phyloP scores from a whole-genome alignment of 2,888 invertebrate genomes.

The Cantharis nigra region DNA sequence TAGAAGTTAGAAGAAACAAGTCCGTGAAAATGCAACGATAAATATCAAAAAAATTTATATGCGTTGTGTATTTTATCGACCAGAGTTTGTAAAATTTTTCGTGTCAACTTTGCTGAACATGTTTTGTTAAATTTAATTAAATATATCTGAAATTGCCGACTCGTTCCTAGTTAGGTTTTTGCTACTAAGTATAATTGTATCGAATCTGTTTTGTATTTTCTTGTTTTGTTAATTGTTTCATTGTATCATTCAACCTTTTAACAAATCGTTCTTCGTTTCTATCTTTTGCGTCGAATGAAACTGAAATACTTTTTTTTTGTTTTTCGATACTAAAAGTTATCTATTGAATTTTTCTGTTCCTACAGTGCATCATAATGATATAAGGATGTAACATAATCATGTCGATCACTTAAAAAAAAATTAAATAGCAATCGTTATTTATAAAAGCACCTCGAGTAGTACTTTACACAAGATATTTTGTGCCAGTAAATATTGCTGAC shows the following conservation, averaged over 20 bases:
- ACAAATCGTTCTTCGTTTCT: neutral
- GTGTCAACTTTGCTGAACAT: neutral
- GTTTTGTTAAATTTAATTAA: neutral
- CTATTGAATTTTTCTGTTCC: neutral
- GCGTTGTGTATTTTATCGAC: slow-evolving; percentile 1
- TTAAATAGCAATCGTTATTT: neutral
- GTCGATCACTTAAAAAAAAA: neutral
- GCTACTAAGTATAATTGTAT: neutral
- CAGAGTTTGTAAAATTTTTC: neutral
- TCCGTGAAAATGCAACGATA: neutral
- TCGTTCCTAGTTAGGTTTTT: neutral
- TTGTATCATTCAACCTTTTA: neutral
- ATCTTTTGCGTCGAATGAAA: neutral
- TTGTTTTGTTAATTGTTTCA: neutral
- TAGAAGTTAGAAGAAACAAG: neutral
- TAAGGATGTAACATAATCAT: neutral
- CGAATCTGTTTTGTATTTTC: neutral
- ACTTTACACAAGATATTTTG: neutral
- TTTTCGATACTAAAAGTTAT: neutral
- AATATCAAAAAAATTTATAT: neutral
- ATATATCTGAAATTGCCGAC: neutral
- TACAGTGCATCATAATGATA: neutral
- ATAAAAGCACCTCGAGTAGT: neutral
- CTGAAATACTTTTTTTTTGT: neutral
- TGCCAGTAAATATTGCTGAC: neutral